phyloP scores from a whole-genome alignment of 2,888 invertebrate genomes.

The Muscina levida region DNA sequence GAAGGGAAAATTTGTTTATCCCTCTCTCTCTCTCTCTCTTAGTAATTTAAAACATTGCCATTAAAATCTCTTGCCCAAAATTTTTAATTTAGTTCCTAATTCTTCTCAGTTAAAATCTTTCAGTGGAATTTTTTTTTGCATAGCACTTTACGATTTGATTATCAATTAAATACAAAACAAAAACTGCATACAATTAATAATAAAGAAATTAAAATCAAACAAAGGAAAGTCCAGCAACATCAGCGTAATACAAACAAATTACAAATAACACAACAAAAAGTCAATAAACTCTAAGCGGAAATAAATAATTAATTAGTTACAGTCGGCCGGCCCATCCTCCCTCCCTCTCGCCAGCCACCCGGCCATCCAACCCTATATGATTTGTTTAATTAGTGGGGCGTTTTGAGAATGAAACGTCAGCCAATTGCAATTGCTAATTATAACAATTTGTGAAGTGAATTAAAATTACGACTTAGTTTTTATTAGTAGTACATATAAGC shows the following conservation, averaged over 20 bases:
- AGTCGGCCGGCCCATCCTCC: too few relatives aligned
- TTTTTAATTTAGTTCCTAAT: too few relatives aligned
- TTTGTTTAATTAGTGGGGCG: slow-evolving; percentile 4
- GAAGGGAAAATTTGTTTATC: too few relatives aligned
- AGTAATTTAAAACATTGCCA: too few relatives aligned
- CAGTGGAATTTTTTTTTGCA: too few relatives aligned
- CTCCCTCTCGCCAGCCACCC: neutral
- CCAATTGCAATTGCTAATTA: slow-evolving; percentile 24
- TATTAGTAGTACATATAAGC: too few relatives aligned
- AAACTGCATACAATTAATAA: slow-evolving; percentile 5
- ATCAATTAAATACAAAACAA: slow-evolving; percentile 17
- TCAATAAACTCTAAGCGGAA: slow-evolving; percentile 53
- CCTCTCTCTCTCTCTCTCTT: too few relatives aligned
- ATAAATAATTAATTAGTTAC: slow-evolving; percentile 41
- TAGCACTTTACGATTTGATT: slow-evolving; percentile 18
- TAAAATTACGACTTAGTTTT: slow-evolving; percentile 31
- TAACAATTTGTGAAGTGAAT: slow-evolving; percentile 13
- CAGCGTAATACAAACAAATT: neutral
- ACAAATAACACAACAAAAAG: slow-evolving; percentile 17
- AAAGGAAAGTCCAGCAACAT: slow-evolving; percentile 7
- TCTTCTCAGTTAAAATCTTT: too few relatives aligned
- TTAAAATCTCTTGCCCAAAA: too few relatives aligned
- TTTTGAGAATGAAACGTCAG: neutral
- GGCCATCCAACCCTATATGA: neutral
- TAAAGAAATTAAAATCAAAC: slow-evolving; percentile 15